Percentiles rank a stretch among this genome's conserved stretches.
Conservation (phyloP, 2,113 vertebrate species). For the Phrynosoma blainvillii region DNA sequence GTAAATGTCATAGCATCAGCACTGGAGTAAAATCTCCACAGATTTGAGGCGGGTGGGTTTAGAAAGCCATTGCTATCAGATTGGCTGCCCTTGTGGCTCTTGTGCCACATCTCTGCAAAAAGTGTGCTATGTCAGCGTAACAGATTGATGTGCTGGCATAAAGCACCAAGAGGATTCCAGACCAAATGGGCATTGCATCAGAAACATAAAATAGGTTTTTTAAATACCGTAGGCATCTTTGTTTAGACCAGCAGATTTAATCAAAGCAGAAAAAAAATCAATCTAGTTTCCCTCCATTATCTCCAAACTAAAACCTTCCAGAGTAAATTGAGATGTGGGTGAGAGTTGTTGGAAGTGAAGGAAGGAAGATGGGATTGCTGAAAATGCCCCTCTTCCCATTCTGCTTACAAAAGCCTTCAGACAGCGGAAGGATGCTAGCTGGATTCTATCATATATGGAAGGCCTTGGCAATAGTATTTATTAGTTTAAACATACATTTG, state of each 20-base stretch:
- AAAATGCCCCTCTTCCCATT: neutral
- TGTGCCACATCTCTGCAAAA: too few species aligned
- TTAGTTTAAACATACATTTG: neutral
- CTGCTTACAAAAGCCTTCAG: neutral
- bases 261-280: neutral
- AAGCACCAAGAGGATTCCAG: too few species aligned
- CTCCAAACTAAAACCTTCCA: too few species aligned
- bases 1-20: too few species aligned
- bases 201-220: neutral
- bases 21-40: too few species aligned
- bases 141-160: too few species aligned
- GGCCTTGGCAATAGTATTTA: constrained; percentile 5
- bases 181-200: neutral
- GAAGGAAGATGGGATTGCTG: neutral
- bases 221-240: neutral
- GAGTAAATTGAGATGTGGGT: neutral
- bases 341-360: neutral
- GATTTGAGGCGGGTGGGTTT: too few species aligned
- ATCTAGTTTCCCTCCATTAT: neutral
- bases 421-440: neutral
- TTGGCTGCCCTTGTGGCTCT: too few species aligned
- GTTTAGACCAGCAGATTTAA: constrained; percentile 1
- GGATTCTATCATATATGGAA: neutral
- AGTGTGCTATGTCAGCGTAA: too few species aligned
- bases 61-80: too few species aligned